A percentile compares a stretch with the other conserved stretches of the same genome.
Evolutionary conservation across 2,797 vertebrate species (phyloP).

Genomic region (Bryconaethiops microstoma): DNA sequence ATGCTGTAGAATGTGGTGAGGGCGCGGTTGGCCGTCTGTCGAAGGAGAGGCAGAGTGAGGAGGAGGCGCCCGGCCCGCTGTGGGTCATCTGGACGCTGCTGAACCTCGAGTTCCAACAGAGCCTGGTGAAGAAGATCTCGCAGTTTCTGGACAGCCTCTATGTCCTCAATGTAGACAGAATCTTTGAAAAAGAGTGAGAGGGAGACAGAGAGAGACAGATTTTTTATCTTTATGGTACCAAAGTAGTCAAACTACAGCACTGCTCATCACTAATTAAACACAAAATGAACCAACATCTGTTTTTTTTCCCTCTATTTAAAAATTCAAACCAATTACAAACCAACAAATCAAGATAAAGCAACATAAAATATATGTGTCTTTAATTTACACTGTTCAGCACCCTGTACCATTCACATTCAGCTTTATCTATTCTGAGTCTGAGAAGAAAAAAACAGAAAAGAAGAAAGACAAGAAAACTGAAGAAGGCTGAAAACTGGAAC

Average conservation of each 20-base stretch:
- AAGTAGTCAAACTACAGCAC: background rate
- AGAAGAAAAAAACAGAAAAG: no score
- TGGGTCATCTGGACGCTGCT: slow-evolving; percentile 78
- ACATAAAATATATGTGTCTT: background rate
- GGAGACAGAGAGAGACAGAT: background rate
- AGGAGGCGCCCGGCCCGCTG: slow-evolving; percentile 87
- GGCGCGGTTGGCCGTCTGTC: slow-evolving; percentile 90
- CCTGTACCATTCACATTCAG: no score
- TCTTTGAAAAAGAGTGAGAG: slow-evolving; percentile 67
- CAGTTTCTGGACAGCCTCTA: slow-evolving; percentile 90
- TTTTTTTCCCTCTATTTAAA: no score
- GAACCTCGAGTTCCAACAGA: slow-evolving; percentile 87
- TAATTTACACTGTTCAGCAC: no score
- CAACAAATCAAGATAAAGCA: background rate
- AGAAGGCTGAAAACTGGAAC: no score
- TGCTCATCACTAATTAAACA: background rate
- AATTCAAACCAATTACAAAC: no score
- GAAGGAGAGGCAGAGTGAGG: slow-evolving; percentile 88
- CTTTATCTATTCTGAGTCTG: no score
- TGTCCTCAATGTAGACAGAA: slow-evolving; percentile 92
- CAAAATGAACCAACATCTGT: background rate
- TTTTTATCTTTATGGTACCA: background rate
- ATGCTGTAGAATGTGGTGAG: slow-evolving; percentile 92
- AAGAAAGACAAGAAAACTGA: no score
- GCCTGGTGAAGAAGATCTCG: slow-evolving; percentile 90